Conservation (phyloP, 2,797 vertebrate species). For the Sebastes cheni region DNA sequence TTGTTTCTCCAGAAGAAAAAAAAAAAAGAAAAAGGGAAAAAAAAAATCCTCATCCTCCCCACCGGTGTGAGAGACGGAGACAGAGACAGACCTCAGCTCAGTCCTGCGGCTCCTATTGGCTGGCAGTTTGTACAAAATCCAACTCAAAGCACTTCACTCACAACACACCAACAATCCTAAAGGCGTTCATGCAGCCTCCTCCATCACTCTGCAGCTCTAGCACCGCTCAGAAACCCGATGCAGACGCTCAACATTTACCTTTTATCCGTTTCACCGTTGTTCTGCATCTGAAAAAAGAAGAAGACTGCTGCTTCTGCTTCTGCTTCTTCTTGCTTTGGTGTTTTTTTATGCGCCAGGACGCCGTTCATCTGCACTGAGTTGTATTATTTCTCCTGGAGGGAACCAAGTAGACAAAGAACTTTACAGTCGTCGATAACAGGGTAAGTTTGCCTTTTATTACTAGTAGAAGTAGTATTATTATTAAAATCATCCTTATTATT, state of each 20-base stretch:
- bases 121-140: conserved; percentile 84
- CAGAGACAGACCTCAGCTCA: conserved; percentile 88
- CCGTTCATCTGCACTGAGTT: conserved; percentile 48
- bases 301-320: conserved; percentile 10
- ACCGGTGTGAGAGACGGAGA: conserved; percentile 85
- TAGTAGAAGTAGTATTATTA: conserved; percentile 8
- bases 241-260: conserved; percentile 60
- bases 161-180: conserved; percentile 81
- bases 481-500: neutral
- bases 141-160: conserved; percentile 80
- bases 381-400: conserved; percentile 66
- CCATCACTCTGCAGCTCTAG: conserved; percentile 66
- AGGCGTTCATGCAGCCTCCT: conserved; percentile 76
- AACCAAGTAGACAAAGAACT: conserved; percentile 70
- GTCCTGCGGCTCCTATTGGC: conserved; percentile 82
- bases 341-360: conserved; percentile 55
- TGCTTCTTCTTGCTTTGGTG: conserved; percentile 22
- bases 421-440: conserved; percentile 51
- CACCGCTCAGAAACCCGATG: conserved; percentile 50
- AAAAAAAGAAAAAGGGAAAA: conserved; percentile 10
- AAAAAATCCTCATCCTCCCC: conserved; percentile 80
- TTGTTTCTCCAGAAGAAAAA: conserved; percentile 86
- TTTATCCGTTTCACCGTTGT: conserved; percentile 36
- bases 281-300: conserved; percentile 37
- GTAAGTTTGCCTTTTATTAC: conserved; percentile 43